Base-by-base conservation (phyloP, 2,797 vertebrate genomes). In the Limosa lapponica region DNA sequence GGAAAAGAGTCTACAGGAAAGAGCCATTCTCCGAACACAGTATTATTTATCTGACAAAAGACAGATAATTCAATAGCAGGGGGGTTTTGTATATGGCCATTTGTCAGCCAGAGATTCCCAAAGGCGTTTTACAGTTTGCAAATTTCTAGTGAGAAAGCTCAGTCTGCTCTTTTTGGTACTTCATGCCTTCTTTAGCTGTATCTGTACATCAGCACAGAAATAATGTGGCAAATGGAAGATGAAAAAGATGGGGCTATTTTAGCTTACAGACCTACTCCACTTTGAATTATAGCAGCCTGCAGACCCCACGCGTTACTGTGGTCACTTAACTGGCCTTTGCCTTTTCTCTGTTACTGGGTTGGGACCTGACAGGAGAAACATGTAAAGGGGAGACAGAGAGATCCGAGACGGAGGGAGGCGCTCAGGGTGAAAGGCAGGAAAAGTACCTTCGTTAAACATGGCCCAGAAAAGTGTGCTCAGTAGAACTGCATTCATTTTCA, bases 21-120 rank as follows among this genome's bases (percentile, higher is more conserved):
- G 34, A 90, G 44, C 32, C 28, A 48, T 71, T 78, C 37, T 55
- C 44, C 24, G 52, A 59, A 57, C 36, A 64, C 25, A 23, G 14
- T 49, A 52, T 22, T 52, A 69, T 55, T 83, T 58, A 54, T 27
- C 65, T 67, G 49, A 70, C 59, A 54, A 75, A 79, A 44, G 43
- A 39, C 2, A 4, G 24, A 43, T 61, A 37, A 32, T 57, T 83
- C 67, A 58, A 13, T n/a, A 64, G 44, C 5, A 13, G 73, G 6
- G 8, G 6, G 4, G 8, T 81, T 52, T 34, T 46, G 8, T 16
- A 22, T 22, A 27, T 9, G 19, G 27, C 30, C 18, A 48, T 80
- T 89, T 71, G n/a, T 58, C 34, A 79, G 39, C 25, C 74, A 92
- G 62, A 85, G 71, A 82, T 37, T 43, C 48, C 64, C 75, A 20